Conservation (phyloP, 2,797 vertebrate species). For the Takifugu rubripes region DNA sequence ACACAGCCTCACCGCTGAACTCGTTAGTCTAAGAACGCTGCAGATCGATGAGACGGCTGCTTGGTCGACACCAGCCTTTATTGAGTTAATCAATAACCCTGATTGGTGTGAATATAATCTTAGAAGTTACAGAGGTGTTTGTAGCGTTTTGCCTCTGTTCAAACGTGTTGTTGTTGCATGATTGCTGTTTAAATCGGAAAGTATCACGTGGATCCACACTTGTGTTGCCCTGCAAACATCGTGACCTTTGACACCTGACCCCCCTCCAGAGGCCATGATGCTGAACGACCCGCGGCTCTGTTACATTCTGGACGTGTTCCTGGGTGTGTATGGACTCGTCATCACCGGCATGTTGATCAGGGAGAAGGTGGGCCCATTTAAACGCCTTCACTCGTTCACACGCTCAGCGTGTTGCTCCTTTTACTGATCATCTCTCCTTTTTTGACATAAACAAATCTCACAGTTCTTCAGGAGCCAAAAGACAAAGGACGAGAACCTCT, state of each 20-base stretch:
- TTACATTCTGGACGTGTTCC: slow-evolving; percentile 86
- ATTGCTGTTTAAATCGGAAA: too few species aligned
- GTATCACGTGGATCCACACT: too few species aligned
- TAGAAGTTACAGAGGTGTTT: too few species aligned
- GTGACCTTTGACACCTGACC: slow-evolving; percentile 20
- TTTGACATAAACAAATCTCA: not conserved
- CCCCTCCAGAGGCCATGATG: slow-evolving; percentile 64
- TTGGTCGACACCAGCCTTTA: too few species aligned
- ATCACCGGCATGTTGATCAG: slow-evolving; percentile 85
- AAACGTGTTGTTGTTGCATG: too few species aligned
- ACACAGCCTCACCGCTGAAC: not conserved
- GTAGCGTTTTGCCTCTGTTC: too few species aligned
- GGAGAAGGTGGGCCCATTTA: slow-evolving; percentile 73
- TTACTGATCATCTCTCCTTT: not conserved
- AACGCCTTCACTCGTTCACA: not conserved
- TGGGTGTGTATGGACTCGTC: slow-evolving; percentile 85
- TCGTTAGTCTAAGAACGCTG: not conserved
- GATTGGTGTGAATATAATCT: too few species aligned
- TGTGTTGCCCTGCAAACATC: not conserved
- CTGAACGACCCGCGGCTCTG: slow-evolving; percentile 82
- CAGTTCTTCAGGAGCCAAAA: slow-evolving; percentile 52
- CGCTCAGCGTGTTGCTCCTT: slow-evolving; percentile 5
- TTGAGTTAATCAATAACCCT: too few species aligned
- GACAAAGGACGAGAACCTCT: slow-evolving; percentile 3
- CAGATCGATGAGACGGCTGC: too few species aligned